phyloP scores from a whole-genome alignment of 2,888 invertebrate species.

The Anoncus sp. region DNA sequence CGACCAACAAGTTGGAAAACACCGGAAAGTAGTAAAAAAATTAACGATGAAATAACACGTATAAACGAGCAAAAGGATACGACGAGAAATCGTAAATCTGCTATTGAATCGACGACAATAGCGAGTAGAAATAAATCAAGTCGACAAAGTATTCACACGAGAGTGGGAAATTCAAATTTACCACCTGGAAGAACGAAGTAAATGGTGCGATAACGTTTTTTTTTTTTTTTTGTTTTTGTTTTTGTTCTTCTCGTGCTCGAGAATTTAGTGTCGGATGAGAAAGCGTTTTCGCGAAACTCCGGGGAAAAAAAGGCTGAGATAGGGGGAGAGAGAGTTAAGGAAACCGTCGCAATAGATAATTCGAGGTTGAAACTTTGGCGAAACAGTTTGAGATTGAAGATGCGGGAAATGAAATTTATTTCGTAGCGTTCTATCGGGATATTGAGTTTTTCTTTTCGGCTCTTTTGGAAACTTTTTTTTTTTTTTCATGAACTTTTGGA shows the following conservation, averaged over 20 bases:
- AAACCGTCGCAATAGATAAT: constrained; percentile 10
- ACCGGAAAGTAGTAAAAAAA: constrained; percentile 51
- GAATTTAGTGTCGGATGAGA: constrained; percentile 22
- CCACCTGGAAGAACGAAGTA: constrained; percentile 68
- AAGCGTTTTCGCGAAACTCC: constrained; percentile 11
- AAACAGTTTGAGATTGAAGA: not conserved
- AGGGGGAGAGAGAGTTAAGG: not conserved
- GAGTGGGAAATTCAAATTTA: constrained; percentile 64
- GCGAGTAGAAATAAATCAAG: constrained; percentile 73
- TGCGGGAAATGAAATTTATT: constrained; percentile 3
- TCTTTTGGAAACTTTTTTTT: not conserved
- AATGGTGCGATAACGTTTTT: constrained; percentile 16
- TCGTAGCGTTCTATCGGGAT: constrained; percentile 6
- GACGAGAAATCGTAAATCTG: constrained; percentile 70
- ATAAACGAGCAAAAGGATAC: constrained; percentile 35
- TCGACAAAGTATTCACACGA: constrained; percentile 72
- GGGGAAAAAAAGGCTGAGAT: not conserved
- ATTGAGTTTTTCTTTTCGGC: not conserved
- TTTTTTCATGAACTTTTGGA: not conserved
- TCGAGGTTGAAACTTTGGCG: not conserved
- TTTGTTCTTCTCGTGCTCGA: constrained; percentile 5
- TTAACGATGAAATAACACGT: constrained; percentile 36
- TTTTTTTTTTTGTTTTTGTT: constrained; percentile 9
- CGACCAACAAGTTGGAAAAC: constrained; percentile 64
- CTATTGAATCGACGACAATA: constrained; percentile 69